Evolutionary conservation across 2,797 vertebrate species (phyloP).

Genomic region (Oryzias dopingdopingensis): DNA sequence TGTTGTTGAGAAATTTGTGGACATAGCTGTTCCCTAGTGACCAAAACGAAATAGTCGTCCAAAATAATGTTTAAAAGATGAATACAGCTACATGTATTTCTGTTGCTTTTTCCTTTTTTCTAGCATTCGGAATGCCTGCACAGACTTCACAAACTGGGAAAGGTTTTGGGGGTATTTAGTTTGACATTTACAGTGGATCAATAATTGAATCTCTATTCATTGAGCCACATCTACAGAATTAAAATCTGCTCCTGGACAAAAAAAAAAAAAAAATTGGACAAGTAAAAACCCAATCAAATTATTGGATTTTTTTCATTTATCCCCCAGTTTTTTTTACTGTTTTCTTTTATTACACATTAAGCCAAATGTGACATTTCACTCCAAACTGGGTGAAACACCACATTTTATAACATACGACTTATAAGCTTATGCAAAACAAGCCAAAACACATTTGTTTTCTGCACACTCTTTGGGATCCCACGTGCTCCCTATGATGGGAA

Average conservation of each 20-base stretch:
- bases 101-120: conserved; percentile 1
- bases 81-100: background rate
- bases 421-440: too few relatives aligned
- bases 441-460: conserved; percentile 4
- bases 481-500: conserved; percentile 58
- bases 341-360: conserved; percentile 22
- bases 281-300: conserved; percentile 14
- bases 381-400: background rate
- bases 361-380: conserved; percentile 1
- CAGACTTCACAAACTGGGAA: conserved; percentile 10
- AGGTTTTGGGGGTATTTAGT: conserved; percentile 12
- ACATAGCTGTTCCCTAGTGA: too few relatives aligned
- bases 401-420: too few relatives aligned
- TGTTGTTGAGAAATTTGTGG: too few relatives aligned
- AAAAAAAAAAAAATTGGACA: conserved; percentile 1
- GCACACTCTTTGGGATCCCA: conserved; percentile 31
- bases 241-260: conserved; percentile 3
- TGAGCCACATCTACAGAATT: background rate
- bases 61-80: background rate
- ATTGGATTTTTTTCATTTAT: conserved; percentile 18
- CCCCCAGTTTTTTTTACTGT: conserved; percentile 7
- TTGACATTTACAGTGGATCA: conserved; percentile 10
- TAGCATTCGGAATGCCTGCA: background rate
- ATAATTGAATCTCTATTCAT: conserved; percentile 3
- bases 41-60: background rate